Percentiles rank a stretch among this genome's conserved stretches.
These are phyloP conservation scores for Grapholita molesta DNA, from an alignment of 1,140 invertebrate species.

Conservation along the genomic window DNA sequence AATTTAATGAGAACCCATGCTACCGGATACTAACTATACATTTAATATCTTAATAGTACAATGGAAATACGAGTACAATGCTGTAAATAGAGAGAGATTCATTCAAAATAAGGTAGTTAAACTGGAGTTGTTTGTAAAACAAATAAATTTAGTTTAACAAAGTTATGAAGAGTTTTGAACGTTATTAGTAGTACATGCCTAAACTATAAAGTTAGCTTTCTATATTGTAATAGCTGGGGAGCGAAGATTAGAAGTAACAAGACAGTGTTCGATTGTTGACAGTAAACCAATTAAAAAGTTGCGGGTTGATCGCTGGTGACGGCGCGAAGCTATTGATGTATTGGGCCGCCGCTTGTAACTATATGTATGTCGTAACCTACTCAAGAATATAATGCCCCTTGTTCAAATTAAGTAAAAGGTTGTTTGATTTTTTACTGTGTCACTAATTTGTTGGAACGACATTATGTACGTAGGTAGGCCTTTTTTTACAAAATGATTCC, in stretches of 20 bases:
- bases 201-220: conserved; percentile 12
- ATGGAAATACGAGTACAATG: neutral
- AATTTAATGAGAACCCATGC: too few relatives aligned
- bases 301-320: conserved; percentile 39
- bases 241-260: conserved; percentile 43
- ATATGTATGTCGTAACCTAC: neutral
- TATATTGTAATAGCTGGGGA: conserved; percentile 19
- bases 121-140: neutral
- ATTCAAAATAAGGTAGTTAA: neutral
- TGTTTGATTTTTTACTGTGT: neutral
- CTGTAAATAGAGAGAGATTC: neutral
- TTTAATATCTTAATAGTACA: too few relatives aligned
- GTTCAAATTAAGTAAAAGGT: neutral
- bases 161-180: neutral
- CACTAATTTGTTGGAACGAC: neutral
- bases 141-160: neutral
- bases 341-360: neutral
- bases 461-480: neutral
- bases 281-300: conserved; percentile 70
- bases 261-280: conserved; percentile 56
- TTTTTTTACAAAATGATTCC: too few relatives aligned
- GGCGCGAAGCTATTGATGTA: conserved; percentile 31
- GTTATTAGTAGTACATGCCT: conserved; percentile 3
- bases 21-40: too few relatives aligned
- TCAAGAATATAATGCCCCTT: conserved; percentile 1